Evolutionary conservation across 2,888 invertebrate species (phyloP), one percentile per base, ranked within the genome.

Genomic region (Argynnis bischoffii): DNA sequence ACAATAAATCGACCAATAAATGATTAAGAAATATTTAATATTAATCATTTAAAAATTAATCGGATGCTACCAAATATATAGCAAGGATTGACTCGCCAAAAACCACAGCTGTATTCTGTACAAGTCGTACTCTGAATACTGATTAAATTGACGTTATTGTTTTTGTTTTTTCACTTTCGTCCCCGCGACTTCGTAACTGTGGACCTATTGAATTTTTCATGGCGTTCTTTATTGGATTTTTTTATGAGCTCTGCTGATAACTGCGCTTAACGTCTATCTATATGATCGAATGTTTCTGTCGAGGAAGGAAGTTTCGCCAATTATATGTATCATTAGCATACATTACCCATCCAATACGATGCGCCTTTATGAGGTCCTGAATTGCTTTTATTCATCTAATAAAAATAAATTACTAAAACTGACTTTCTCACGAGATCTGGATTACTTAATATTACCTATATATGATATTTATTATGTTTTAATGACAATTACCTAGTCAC

Each of bases 181-280:
- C 84, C 79, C 80, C 71, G 75, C 69, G 73, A 74, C 71, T 79
- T 79, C 54, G 69, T 73, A 81, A 81, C 78, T 81, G 82, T 78
- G 82, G 81, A 83, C 79, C 86, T 89, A 88, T 88, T 91, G 90
- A 91, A 90, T 91, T 88, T 90, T 91, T 90, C 89, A 90, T 91
- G 79, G 78, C 76, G 77, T 80, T 78, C 80, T 85, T 83, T 84
- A 86, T 87, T 81, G 75, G 85, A 83, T 85, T 86, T 86, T 82
- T 78, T 81, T 85, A 85, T 84, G 81, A 87, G 82, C 75, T 80
- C 76, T 78, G 77, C 76, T 79, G 80, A 84, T 80, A 83, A 83
- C 79, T 76, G 72, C 75, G 74, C 77, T 82, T 84, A 84, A 81
- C 81, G 77, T 81, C 82, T 78, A 85, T 85, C 78, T 86, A 82